Conservation (phyloP, 2,113 vertebrate species). For the Caracal caracal region DNA sequence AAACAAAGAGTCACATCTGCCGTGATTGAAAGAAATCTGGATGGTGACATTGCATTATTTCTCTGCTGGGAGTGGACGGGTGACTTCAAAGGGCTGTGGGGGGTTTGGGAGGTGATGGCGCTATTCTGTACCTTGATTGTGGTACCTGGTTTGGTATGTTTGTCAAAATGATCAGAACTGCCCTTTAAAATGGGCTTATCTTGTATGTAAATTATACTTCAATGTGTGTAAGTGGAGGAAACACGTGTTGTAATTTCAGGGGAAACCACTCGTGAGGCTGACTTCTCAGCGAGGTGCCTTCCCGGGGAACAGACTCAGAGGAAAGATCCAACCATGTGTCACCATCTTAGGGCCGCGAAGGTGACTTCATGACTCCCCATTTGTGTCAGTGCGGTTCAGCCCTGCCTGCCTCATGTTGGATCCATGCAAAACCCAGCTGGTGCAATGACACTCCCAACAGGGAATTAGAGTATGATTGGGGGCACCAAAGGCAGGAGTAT, state of each 20-base stretch:
- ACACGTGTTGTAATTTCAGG: not conserved
- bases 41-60: not conserved
- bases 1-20: not conserved
- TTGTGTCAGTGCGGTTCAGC: not conserved
- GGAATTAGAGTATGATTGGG: not conserved
- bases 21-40: not conserved
- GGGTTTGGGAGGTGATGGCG: not conserved
- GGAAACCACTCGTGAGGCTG: fast-evolving
- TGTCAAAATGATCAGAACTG: not conserved
- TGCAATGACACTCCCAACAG: fast-evolving
- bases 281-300: not conserved
- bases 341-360: fast-evolving
- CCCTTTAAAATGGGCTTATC: not conserved
- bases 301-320: no score
- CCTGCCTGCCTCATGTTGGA: not conserved
- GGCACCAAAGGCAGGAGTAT: not conserved
- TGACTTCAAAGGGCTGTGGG: fast-evolving
- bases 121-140: not conserved
- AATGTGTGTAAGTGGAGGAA: not conserved
- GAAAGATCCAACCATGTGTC: not conserved
- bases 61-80: not conserved
- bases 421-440: not conserved
- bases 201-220: not conserved
- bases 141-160: fast-evolving
- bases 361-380: no score